Base-by-base conservation (phyloP, 2,888 invertebrate species). In the Nudaria mundana region DNA sequence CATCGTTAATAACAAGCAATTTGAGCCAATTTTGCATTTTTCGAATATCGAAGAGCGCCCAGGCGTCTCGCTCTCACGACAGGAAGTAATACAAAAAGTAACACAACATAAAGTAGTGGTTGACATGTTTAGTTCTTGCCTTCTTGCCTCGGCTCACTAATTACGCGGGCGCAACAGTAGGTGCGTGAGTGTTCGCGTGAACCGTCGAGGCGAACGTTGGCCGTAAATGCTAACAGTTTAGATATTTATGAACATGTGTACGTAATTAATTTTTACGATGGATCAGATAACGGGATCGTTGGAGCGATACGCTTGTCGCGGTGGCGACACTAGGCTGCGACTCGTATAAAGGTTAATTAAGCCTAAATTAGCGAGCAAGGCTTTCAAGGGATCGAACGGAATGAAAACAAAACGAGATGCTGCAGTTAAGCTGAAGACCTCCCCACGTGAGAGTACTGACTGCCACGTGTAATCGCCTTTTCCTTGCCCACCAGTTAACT, bases 1-100 rank as follows among this genome's bases (percentile, higher is more conserved):
- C 87, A 86, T 87, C 83, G 83, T 86, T 87, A 85, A 86, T 83
- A 87, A 85, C 78, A 78, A 83, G 84, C 86, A 86, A 87, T 87
- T 86, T 84, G 83, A 85, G 81, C 66, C 83, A 86, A 86, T 86
- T 86, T 80, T 71, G 84, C 81, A 86, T 87, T 82, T 87, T 87
- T 83, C 73, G 79, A 85, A 86, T 85, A 75, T 67, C 70, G 59
- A 61, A 67, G 72, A 76, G 77, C 75, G 73, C 67, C 77, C 80
- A 79, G 75, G 83, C 84, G 78, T 82, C 82, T 77, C 80, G 46
- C 72, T 77, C 75, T 72, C 71, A 63, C 66, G 66, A 66, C 85
- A 84, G 87, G 87, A 87, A 84, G 83, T 79, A 56, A 64, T 68
- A 79, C 72, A 87, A 87, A 87, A 86, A 86, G 73, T 66, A 59